Conservation (phyloP, 2,113 vertebrate genomes). For the Rhea americana region DNA sequence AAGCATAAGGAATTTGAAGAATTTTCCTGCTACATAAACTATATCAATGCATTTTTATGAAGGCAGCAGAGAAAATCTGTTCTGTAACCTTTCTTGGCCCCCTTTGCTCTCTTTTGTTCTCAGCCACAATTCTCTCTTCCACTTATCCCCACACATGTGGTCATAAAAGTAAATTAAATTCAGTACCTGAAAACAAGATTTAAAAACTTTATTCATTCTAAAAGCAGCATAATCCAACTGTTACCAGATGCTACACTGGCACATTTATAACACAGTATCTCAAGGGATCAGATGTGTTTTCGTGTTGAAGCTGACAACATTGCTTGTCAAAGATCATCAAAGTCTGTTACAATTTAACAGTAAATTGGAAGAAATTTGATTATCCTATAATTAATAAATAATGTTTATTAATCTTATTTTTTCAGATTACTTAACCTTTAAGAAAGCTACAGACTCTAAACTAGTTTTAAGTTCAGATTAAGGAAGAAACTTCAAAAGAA, state of each 20-base stretch:
- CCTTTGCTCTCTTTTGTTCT: background rate
- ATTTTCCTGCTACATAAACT: background rate
- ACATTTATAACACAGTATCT: background rate
- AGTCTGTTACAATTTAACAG: background rate
- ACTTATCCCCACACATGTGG: background rate
- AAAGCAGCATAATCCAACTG: background rate
- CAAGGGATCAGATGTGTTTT: background rate
- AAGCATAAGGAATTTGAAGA: background rate
- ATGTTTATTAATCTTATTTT: background rate
- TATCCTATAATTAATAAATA: background rate
- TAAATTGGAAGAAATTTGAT: background rate
- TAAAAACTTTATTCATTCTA: background rate
- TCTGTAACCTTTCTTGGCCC: background rate
- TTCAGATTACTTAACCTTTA: conserved; percentile 2
- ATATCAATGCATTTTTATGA: background rate
- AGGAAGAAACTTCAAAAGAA: background rate
- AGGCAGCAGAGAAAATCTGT: background rate
- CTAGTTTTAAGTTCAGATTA: background rate
- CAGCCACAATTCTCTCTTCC: background rate
- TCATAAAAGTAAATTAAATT: background rate
- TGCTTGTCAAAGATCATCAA: background rate
- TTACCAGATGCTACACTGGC: background rate
- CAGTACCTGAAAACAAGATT: background rate
- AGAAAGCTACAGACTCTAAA: background rate
- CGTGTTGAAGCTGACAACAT: background rate